These are phyloP conservation scores for Elephantulus edwardii DNA, from an alignment of 2,113 vertebrate species.

Conservation along the genomic window DNA sequence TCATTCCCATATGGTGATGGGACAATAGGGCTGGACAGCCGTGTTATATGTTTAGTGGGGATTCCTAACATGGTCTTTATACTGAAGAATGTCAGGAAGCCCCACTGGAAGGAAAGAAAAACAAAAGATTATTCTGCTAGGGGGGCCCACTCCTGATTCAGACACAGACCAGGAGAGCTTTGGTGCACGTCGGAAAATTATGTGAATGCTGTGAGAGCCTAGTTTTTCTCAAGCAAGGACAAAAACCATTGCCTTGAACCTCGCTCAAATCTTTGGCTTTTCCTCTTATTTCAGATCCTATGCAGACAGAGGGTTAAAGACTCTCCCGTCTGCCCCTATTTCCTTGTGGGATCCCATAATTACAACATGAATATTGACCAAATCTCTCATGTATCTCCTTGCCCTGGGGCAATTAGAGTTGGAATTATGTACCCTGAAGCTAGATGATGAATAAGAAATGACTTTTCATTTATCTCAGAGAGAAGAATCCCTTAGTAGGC, in stretches of 20 bases:
- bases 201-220: neutral
- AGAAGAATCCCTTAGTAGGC: slow-evolving; percentile 33
- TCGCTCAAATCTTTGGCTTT: neutral
- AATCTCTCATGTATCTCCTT: neutral
- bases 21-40: slow-evolving; percentile 29
- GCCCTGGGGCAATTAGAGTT: neutral
- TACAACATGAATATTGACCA: neutral
- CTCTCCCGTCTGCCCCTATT: neutral
- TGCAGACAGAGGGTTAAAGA: neutral
- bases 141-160: slow-evolving; percentile 24
- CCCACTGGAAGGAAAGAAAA: slow-evolving; percentile 27
- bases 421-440: neutral
- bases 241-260: neutral
- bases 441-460: neutral
- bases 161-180: neutral
- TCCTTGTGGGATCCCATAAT: neutral
- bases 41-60: neutral
- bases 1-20: neutral
- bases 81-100: slow-evolving; percentile 27
- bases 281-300: neutral
- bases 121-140: neutral
- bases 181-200: neutral
- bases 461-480: slow-evolving; percentile 5
- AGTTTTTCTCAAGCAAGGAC: neutral
- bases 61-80: slow-evolving; percentile 36